Conservation (phyloP, 2,113 vertebrate genomes). For the mouse (Mus musculus) region GRCm39 chr2:27668501-27669000, state of each 20-base stretch:
- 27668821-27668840: accelerated
- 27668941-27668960: background rate
- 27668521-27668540: background rate
- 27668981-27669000: background rate
- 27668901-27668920: background rate
- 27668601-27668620: accelerated
- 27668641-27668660: no score
- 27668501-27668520: background rate
- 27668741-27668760: background rate
- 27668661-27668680: background rate
- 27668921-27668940: background rate
- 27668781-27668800: background rate
- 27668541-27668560: background rate
- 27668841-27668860: background rate
- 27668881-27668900: background rate
- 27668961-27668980: background rate
- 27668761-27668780: no score
- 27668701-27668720: accelerated
- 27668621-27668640: background rate
- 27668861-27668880: background rate
- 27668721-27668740: background rate
- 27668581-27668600: background rate
- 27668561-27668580: no score
- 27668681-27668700: background rate
- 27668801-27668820: background rate